phyloP scores from a whole-genome alignment of 1,140 invertebrate species.

The Brachionus koreanus region DNA sequence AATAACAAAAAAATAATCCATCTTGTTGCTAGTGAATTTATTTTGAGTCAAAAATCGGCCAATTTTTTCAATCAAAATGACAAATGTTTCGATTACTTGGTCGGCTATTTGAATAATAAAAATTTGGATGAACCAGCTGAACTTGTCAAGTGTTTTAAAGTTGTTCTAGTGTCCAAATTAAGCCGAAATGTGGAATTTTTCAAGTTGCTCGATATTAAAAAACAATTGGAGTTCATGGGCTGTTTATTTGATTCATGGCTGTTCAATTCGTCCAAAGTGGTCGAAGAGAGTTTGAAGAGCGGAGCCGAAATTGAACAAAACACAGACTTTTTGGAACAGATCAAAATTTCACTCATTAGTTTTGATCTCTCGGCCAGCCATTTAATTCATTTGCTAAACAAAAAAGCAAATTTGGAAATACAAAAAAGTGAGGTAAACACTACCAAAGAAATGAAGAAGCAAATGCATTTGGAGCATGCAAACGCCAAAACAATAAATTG shows the following conservation, averaged over 20 bases:
- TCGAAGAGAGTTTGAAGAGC: background rate
- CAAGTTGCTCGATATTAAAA: background rate
- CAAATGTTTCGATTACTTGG: slow-evolving; percentile 4
- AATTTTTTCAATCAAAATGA: slow-evolving; percentile 30
- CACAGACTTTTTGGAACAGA: background rate
- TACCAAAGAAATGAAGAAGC: slow-evolving; percentile 27
- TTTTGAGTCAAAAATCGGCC: background rate
- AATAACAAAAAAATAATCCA: background rate
- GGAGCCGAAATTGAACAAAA: background rate
- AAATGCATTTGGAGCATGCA: background rate
- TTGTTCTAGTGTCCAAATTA: background rate
- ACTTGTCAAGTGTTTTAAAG: background rate
- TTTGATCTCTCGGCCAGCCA: background rate
- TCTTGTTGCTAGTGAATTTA: background rate
- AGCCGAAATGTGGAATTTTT: background rate
- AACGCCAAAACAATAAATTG: background rate
- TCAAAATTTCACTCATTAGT: background rate
- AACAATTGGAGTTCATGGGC: slow-evolving; percentile 5
- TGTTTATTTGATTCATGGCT: slow-evolving; percentile 8
- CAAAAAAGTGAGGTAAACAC: background rate
- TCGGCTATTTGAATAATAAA: slow-evolving; percentile 19
- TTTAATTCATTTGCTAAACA: background rate
- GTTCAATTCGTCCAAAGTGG: background rate
- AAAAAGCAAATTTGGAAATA: background rate
- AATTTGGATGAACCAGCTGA: background rate